These are phyloP conservation scores for Scaptomyza tumidula DNA, from an alignment of 2,888 invertebrate species.

Conservation along the genomic window DNA sequence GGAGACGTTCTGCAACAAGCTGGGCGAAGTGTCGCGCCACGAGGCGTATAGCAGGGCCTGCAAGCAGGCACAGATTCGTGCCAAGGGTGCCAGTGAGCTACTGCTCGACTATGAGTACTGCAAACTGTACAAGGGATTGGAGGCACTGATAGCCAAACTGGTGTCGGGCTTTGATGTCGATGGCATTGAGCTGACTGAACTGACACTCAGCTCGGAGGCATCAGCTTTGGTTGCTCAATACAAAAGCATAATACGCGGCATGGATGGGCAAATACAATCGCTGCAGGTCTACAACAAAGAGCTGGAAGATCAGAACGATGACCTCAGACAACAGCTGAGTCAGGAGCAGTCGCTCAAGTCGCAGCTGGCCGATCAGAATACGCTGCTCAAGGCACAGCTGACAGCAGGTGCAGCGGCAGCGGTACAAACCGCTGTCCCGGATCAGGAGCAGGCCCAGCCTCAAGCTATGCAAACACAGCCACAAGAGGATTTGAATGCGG, in stretches of 20 bases:
- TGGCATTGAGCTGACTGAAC: constrained; percentile 85
- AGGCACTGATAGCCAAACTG: constrained; percentile 87
- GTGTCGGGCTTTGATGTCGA: constrained; percentile 85
- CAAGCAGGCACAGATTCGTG: constrained; percentile 95
- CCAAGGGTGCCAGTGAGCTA: constrained; percentile 90
- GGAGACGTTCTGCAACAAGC: constrained; percentile 93
- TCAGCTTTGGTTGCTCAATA: constrained; percentile 87
- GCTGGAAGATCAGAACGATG: constrained; percentile 71
- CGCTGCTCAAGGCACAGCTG: constrained; percentile 91
- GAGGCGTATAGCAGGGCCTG: constrained; percentile 96
- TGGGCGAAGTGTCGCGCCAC: constrained; percentile 93
- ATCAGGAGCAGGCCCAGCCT: not conserved
- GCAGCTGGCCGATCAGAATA: constrained; percentile 93
- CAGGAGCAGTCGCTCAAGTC: constrained; percentile 90
- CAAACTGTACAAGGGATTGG: constrained; percentile 92
- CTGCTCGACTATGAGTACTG: constrained; percentile 98
- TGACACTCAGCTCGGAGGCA: constrained; percentile 84
- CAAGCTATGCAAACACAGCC: constrained; percentile 1
- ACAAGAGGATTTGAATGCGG: constrained; percentile 67
- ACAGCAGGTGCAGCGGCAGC: constrained; percentile 84
- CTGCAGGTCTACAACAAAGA: constrained; percentile 77
- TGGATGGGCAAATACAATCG: constrained; percentile 89
- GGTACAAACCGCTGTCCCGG: not conserved
- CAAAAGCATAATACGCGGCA: constrained; percentile 95
- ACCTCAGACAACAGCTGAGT: constrained; percentile 86